Evolutionary conservation across 37 sponge, comb jelly and placozoan species (phyloP).

Genomic region (Amphimedon queenslandica): DNA sequence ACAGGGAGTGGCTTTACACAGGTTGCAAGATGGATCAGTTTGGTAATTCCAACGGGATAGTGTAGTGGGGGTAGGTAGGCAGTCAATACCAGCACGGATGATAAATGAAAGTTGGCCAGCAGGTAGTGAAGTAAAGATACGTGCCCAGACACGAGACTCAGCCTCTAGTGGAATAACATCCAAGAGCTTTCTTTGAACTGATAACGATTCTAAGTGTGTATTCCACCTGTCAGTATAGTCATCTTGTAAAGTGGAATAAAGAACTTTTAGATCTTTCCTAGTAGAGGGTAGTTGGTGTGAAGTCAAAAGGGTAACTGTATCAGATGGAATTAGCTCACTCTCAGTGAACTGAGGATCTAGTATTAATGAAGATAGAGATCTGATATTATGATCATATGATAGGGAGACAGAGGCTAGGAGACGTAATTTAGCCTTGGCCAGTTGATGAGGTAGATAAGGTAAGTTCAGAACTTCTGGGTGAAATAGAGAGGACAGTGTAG

Average conservation of each 20-base stretch:
- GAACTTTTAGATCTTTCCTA: background rate
- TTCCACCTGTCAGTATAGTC: background rate
- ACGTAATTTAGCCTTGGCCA: background rate
- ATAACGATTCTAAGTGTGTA: background rate
- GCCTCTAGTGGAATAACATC: background rate
- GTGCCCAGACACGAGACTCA: background rate
- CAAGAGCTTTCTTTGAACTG: background rate
- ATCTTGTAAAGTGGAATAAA: background rate
- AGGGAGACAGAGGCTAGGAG: background rate
- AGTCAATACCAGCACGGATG: conserved; percentile 1
- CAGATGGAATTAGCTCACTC: background rate
- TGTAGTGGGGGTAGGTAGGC: conserved; percentile 19
- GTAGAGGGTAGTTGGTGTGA: background rate
- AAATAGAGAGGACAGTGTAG: too few relatives aligned
- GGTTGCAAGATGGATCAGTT: background rate
- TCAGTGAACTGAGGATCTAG: background rate
- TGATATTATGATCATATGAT: background rate
- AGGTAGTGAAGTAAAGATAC: background rate
- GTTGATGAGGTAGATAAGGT: background rate
- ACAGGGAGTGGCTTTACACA: background rate
- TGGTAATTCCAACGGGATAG: conserved; percentile 13
- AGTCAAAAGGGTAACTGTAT: background rate
- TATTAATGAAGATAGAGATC: background rate
- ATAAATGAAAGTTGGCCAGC: conserved; percentile 6
- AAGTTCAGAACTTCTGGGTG: background rate